Evolutionary conservation across 2,113 vertebrate genomes (phyloP).

Genomic region (Galemys pyrenaicus): DNA sequence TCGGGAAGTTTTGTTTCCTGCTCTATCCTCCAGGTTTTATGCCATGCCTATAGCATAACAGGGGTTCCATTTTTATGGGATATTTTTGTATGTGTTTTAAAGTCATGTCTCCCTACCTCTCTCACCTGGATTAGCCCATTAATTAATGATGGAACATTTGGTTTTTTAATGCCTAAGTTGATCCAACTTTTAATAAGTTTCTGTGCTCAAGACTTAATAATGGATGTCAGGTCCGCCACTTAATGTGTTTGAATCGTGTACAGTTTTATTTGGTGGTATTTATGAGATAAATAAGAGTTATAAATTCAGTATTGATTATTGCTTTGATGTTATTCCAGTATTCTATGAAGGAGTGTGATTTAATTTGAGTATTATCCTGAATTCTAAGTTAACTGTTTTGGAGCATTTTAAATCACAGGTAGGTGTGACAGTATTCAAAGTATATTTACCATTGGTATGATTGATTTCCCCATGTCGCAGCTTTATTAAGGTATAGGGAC

Average conservation of each 20-base stretch:
- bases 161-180: neutral
- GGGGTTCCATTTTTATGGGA: neutral
- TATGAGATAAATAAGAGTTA: slow-evolving; percentile 9
- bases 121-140: neutral
- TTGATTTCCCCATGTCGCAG: neutral
- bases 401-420: neutral
- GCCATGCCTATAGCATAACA: neutral
- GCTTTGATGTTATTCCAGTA: neutral
- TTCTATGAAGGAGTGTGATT: neutral
- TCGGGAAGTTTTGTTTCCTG: neutral
- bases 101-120: neutral
- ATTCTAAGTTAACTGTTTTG: neutral
- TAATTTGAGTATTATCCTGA: slow-evolving; percentile 1
- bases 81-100: neutral
- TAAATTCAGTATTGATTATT: neutral
- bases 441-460: neutral
- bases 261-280: neutral
- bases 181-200: neutral
- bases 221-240: neutral
- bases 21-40: neutral
- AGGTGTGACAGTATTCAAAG: neutral
- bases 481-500: neutral
- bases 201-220: neutral
- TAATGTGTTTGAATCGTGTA: neutral
- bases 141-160: neutral